phyloP scores from a whole-genome alignment of 2,113 vertebrate species.

The Gavia stellata region DNA sequence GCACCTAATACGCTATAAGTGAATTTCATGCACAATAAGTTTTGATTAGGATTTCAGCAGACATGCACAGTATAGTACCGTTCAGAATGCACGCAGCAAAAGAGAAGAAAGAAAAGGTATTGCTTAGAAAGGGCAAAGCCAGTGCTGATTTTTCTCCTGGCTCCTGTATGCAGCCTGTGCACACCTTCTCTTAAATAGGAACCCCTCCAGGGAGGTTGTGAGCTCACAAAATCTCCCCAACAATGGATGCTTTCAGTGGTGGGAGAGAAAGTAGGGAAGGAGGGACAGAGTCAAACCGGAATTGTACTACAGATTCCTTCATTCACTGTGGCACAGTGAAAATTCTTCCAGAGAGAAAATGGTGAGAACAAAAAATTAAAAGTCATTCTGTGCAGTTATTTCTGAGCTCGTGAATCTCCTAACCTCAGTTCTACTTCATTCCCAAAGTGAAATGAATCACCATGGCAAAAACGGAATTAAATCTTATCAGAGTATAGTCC shows the following conservation, averaged over 20 bases:
- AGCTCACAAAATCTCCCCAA: neutral
- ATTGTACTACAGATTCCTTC: neutral
- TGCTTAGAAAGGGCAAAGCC: neutral
- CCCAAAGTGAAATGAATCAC: neutral
- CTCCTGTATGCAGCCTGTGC: neutral
- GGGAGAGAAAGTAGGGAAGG: neutral
- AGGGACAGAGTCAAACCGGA: neutral
- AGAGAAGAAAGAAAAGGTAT: neutral
- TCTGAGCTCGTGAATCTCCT: neutral
- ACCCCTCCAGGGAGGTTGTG: neutral
- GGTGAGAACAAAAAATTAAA: neutral
- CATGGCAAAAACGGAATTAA: neutral
- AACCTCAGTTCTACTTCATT: neutral
- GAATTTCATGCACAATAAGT: slow-evolving; percentile 8
- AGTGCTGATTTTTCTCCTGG: neutral
- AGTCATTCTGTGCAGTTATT: neutral
- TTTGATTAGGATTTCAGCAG: slow-evolving; percentile 17
- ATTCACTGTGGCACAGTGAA: neutral
- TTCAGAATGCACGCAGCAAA: neutral
- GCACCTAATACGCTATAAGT: neutral
- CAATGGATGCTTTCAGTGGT: neutral
- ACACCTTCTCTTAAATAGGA: neutral
- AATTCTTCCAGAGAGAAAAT: neutral
- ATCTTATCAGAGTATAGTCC: neutral
- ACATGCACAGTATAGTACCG: neutral